Base-by-base conservation (phyloP, 2,888 invertebrate genomes). In the Drosophila kambysellisi region DNA sequence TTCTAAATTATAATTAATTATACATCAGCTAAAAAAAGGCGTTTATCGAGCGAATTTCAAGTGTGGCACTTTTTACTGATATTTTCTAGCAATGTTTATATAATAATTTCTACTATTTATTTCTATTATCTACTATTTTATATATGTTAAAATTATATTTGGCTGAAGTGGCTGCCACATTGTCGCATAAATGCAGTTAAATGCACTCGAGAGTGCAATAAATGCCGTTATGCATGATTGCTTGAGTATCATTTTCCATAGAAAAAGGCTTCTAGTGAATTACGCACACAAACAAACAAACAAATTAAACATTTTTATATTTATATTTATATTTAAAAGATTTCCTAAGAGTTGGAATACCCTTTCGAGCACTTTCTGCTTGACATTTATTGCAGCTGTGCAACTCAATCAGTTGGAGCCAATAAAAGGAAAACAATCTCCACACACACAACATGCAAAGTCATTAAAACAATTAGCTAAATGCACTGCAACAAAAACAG, bases 401-500 rank as follows among this genome's bases (percentile, higher is more conserved):
- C 79, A 61, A 63, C 74, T 59, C 41, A 60, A 60, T 70, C 76
- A 56, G 41, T 59, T 46, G 11, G 25, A 58, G 46, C 41, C 50
- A 32, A 48, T 54, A 56, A 60, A n/a, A 56, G 35, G 4, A 46
- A 12, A 37, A 53, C 37, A 59, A 35, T 30, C 29, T 52, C 20
- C 50, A 50, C 63, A 46, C 46, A 43, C 20, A 46, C 39, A 57
- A 50, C 75, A 58, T 69, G 76, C 75, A 64, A 73, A 73, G 54
- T 63, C 74, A 84, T 81, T 86, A 86, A 86, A 60, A 73, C 77
- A 81, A 80, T 81, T 86, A 81, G 69, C 39, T 57, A 79, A 85
- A 70, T 82, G 83, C 56, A 65, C 33, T 37, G 76, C 53, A 75
- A 64, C 69, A 37, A 39, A 46, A 57, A 64, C 62, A 48, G 57